These are phyloP conservation scores for Amphipyra tragopoginis DNA, from an alignment of 2,888 invertebrate species.

Conservation along the genomic window DNA sequence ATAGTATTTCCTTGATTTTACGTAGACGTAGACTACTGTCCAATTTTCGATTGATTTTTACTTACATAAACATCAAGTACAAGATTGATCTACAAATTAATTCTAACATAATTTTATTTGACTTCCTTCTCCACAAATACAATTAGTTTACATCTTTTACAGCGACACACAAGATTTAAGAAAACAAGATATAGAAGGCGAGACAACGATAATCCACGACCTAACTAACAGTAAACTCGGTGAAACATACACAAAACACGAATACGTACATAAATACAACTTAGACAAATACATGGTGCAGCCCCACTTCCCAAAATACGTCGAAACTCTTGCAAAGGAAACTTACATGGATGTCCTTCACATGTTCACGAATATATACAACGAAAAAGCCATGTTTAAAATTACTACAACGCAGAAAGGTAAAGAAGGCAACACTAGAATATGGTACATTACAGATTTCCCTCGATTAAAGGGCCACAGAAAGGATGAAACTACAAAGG, in stretches of 20 bases:
- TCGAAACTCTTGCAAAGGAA: constrained; percentile 65
- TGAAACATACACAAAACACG: constrained; percentile 58
- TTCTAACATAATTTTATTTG: too few species aligned
- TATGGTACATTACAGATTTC: constrained; percentile 65
- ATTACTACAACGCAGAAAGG: constrained; percentile 67
- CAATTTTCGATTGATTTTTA: too few species aligned
- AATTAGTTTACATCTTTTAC: constrained; percentile 18
- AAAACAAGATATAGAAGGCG: constrained; percentile 42
- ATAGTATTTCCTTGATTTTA: too few species aligned
- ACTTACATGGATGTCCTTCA: constrained; percentile 61
- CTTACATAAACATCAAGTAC: too few species aligned
- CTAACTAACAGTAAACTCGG: constrained; percentile 26
- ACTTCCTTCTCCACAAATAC: neutral
- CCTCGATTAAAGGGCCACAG: constrained; percentile 53
- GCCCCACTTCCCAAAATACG: constrained; percentile 66
- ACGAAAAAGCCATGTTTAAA: constrained; percentile 70
- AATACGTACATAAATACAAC: constrained; percentile 69
- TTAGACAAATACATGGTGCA: constrained; percentile 68
- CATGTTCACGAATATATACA: constrained; percentile 68
- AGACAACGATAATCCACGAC: constrained; percentile 23
- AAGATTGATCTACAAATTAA: too few species aligned
- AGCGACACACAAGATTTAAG: constrained; percentile 44
- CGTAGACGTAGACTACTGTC: too few species aligned
- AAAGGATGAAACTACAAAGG: constrained; percentile 44
- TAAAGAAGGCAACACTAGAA: constrained; percentile 67